A percentile compares a stretch with the other conserved stretches of the same genome.
Conservation (phyloP, 2,888 invertebrate species). For the Blera fallax region DNA sequence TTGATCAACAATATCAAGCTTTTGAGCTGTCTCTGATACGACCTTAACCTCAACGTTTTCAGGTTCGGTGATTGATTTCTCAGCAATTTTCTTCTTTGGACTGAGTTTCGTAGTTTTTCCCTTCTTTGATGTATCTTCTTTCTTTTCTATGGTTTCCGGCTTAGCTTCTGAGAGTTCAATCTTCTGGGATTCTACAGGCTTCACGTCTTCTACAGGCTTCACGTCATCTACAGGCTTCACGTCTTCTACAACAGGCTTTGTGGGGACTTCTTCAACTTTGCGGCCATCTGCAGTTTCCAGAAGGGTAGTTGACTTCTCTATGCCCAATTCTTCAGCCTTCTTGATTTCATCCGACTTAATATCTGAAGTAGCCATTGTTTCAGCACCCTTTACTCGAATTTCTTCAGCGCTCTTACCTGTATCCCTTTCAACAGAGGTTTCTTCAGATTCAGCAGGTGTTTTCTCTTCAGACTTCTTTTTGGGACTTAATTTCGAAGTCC, state of each 20-base stretch:
- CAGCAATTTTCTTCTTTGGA: neutral
- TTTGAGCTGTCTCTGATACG: neutral
- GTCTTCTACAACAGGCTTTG: slow-evolving; percentile 12
- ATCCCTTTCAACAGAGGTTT: neutral
- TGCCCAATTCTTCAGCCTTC: neutral
- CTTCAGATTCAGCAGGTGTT: slow-evolving; percentile 17
- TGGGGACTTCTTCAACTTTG: neutral
- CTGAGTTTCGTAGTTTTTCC: slow-evolving; percentile 22
- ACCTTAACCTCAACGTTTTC: neutral
- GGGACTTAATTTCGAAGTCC: slow-evolving; percentile 36
- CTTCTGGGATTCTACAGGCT: slow-evolving; percentile 9
- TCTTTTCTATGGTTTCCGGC: slow-evolving; percentile 10
- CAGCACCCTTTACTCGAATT: neutral
- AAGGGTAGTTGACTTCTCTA: neutral
- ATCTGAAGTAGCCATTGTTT: slow-evolving; percentile 24
- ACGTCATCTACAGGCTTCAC: neutral
- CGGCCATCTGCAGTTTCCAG: neutral
- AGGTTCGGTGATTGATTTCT: neutral
- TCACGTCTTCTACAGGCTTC: neutral
- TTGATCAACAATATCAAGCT: neutral
- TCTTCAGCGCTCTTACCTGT: neutral
- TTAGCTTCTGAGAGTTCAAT: slow-evolving; percentile 31
- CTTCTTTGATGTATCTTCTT: neutral
- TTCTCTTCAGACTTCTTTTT: slow-evolving; percentile 39
- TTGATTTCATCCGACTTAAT: neutral